Evolutionary conservation across 2,113 vertebrate genomes (phyloP).

Genomic region (Gallinago media): DNA sequence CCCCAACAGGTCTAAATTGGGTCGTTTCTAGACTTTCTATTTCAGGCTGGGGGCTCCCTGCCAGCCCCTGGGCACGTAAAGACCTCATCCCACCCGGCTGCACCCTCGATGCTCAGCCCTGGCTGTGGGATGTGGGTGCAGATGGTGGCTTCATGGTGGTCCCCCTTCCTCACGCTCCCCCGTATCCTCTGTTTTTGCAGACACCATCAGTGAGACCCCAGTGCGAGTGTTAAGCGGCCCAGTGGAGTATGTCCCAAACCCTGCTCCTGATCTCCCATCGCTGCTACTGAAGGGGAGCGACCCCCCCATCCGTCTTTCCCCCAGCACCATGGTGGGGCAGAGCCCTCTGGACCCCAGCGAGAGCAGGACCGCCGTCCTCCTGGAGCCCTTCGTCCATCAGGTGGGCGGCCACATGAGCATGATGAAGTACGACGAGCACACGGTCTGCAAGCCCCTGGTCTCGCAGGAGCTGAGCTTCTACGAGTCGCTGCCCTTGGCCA

Average conservation of each 20-base stretch:
- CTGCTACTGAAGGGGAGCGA: background rate
- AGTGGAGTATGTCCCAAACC: accelerated
- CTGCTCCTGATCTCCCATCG: accelerated
- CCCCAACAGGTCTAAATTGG: background rate
- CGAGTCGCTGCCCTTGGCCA: slow-evolving; percentile 75
- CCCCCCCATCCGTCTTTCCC: accelerated
- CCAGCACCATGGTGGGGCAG: slow-evolving; percentile 73
- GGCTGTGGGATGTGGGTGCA: background rate
- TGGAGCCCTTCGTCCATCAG: slow-evolving; percentile 82
- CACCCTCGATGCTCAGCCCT: accelerated
- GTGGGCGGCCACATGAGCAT: slow-evolving; percentile 81
- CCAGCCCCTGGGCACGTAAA: background rate
- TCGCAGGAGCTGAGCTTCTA: slow-evolving; percentile 79
- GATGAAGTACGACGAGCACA: slow-evolving; percentile 78
- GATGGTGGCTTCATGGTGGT: background rate
- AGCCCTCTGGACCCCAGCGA: background rate
- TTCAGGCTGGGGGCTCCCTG: background rate
- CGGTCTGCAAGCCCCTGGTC: slow-evolving; percentile 80
- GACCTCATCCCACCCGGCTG: accelerated
- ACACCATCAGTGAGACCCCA: accelerated
- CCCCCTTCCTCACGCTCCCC: background rate
- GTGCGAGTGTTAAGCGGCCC: accelerated
- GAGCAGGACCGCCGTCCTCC: slow-evolving; percentile 1
- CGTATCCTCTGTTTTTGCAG: background rate
- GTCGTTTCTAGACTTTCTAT: background rate